Conservation (phyloP, 2,113 vertebrate genomes). For the Paratilapia polleni region DNA sequence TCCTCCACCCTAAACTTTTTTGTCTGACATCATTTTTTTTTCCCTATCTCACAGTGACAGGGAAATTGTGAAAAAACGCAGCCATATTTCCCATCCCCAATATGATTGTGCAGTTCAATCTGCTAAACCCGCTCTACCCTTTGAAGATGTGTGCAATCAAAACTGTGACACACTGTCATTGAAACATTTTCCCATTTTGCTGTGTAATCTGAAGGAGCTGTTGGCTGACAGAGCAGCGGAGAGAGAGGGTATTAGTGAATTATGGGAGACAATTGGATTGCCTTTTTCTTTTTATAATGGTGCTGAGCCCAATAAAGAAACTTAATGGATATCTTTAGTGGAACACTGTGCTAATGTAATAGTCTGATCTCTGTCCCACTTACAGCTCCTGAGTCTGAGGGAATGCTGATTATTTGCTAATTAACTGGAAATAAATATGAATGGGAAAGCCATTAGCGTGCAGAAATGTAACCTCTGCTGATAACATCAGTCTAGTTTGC, state of each 20-base stretch:
- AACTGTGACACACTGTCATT: constrained; percentile 11
- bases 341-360: constrained; percentile 42
- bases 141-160: not conserved
- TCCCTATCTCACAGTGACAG: no score
- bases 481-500: not conserved
- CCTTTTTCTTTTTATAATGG: constrained; percentile 38
- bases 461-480: constrained; percentile 1
- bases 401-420: constrained; percentile 54
- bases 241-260: constrained; percentile 12
- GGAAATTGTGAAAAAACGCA: not conserved
- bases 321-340: constrained; percentile 48
- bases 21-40: not conserved
- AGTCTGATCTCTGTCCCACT: constrained; percentile 35
- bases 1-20: not conserved
- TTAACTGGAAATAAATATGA: constrained; percentile 55
- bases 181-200: constrained; percentile 31
- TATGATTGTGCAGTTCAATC: not conserved
- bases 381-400: constrained; percentile 42
- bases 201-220: not conserved
- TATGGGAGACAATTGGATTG: constrained; percentile 42
- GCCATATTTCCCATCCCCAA: not conserved
- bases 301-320: constrained; percentile 44
- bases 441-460: constrained; percentile 11
- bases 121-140: not conserved
- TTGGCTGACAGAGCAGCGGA: not conserved